A percentile compares a stretch with the other conserved stretches of the same genome.
Conservation (phyloP, 2,797 vertebrate species). For the Pelodytes ibericus region DNA sequence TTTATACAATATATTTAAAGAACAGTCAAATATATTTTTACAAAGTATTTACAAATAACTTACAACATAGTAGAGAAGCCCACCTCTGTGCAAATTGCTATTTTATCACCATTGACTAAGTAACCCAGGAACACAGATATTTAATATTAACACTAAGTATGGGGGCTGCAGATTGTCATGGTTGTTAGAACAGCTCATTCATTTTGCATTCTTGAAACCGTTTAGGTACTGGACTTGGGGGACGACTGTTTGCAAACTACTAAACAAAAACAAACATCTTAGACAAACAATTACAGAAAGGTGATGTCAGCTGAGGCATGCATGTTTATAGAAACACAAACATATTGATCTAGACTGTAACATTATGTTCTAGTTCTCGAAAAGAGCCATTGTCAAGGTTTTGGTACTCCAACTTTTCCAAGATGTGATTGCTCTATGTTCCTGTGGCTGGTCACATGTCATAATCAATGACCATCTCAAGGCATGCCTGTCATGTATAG, state of each 20-base stretch:
- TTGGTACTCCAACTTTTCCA: too few species aligned
- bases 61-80: conserved; percentile 57
- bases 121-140: neutral
- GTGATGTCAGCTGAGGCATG: neutral
- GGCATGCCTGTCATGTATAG: too few species aligned
- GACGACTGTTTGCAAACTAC: neutral
- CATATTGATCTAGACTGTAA: too few species aligned
- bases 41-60: conserved; percentile 67
- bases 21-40: conserved; percentile 58
- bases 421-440: too few species aligned
- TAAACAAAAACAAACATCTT: neutral
- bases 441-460: too few species aligned
- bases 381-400: too few species aligned
- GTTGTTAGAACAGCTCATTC: conserved; percentile 2
- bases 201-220: conserved; percentile 49
- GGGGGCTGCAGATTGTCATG: conserved; percentile 19
- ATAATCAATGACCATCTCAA: too few species aligned
- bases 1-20: conserved; percentile 46
- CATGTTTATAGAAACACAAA: neutral
- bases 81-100: conserved; percentile 52
- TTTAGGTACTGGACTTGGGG: conserved; percentile 23
- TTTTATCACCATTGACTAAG: conserved; percentile 30
- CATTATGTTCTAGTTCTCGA: too few species aligned
- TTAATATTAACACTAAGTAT: neutral
- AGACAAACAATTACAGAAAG: neutral